A percentile compares a stretch with the other conserved stretches of the same genome.
Evolutionary conservation across 2,113 vertebrate species (phyloP).

Genomic region (Pan troglodytes): NHGRI_mPanTro3-v2.1_pri NC_072412.2:108047001-108047500

Average conservation of each 20-base stretch:
- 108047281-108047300: not conserved
- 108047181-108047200: not conserved
- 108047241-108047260: not conserved
- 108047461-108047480: not conserved
- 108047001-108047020: not conserved
- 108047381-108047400: not conserved
- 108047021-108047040: not conserved
- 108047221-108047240: not conserved
- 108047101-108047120: not conserved
- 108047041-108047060: not conserved
- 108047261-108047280: not conserved
- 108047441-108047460: not conserved
- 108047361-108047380: not conserved
- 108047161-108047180: not conserved
- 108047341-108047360: not conserved
- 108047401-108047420: not conserved
- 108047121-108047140: not conserved
- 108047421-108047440: not conserved
- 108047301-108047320: constrained; percentile 14
- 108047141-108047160: not conserved
- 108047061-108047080: not conserved
- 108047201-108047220: not conserved
- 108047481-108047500: not conserved
- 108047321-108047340: not conserved
- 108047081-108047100: not conserved